Percentiles rank a stretch among this genome's conserved stretches.
Conservation (phyloP, 1,140 invertebrate species). For the Heterodera schachtii region DNA sequence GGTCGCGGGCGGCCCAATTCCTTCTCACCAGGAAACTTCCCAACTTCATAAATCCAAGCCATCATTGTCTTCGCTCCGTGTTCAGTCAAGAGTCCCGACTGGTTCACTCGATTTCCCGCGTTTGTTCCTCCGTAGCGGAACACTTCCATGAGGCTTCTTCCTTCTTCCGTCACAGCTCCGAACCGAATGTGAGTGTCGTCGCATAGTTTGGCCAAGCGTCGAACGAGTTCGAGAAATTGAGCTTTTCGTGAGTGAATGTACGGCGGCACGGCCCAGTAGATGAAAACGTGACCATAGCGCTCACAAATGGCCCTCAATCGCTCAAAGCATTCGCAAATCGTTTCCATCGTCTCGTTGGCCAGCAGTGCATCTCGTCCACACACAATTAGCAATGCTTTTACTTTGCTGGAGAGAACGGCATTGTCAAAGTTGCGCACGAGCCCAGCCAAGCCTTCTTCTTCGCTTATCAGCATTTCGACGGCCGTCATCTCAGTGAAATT, state of each 20-base stretch:
- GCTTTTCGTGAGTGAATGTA: not conserved
- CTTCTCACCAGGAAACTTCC: too few species aligned
- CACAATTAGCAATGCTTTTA: not conserved
- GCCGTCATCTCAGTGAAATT: not conserved
- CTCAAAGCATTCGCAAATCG: not conserved
- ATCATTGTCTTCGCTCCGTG: too few species aligned
- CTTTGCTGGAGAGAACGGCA: not conserved
- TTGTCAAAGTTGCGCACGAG: not conserved
- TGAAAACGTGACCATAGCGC: not conserved
- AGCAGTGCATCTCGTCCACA: not conserved
- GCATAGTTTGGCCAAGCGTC: not conserved
- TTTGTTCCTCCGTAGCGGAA: slow-evolving; percentile 22
- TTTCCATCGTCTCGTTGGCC: not conserved
- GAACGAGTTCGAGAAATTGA: not conserved
- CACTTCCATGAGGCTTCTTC: not conserved
- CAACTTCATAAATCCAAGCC: too few species aligned
- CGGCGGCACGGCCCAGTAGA: slow-evolving; percentile 1
- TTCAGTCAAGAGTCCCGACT: too few species aligned
- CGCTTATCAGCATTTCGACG: not conserved
- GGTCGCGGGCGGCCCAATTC: too few species aligned
- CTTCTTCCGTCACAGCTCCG: not conserved
- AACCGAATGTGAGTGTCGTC: not conserved
- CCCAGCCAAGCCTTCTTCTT: not conserved
- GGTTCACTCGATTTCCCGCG: too few species aligned
- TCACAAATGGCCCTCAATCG: not conserved